Percentiles rank a stretch among this genome's conserved stretches.
Conservation (phyloP, 2,113 vertebrate species). For the Phocoena sinus region DNA sequence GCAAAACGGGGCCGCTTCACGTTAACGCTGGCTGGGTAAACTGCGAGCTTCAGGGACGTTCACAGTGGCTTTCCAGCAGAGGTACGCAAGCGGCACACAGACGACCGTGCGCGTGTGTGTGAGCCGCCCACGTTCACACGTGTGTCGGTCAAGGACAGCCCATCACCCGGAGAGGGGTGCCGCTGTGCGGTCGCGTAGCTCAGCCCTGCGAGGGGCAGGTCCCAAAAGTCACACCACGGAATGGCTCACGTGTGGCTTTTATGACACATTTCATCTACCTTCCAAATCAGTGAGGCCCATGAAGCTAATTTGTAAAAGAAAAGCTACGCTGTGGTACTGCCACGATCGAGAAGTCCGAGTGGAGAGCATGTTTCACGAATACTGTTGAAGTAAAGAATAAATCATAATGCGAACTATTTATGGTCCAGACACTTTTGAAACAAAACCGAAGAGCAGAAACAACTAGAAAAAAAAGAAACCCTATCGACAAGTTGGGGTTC, state of each 20-base stretch:
- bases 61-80: rapidly evolving
- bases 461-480: neutral
- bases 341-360: conserved; percentile 2
- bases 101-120: rapidly evolving
- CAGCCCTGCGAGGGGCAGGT: rapidly evolving
- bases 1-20: neutral
- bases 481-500: too few relatives aligned
- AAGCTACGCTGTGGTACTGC: conserved; percentile 53
- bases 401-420: conserved; percentile 30
- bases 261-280: conserved; percentile 58
- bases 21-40: rapidly evolving
- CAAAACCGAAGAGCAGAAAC: neutral
- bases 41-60: rapidly evolving
- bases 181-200: rapidly evolving
- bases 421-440: neutral
- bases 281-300: conserved; percentile 61
- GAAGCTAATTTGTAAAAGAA: conserved; percentile 54
- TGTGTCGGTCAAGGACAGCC: rapidly evolving
- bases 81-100: rapidly evolving
- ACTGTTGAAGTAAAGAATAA: neutral
- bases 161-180: rapidly evolving
- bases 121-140: neutral
- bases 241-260: conserved; percentile 54
- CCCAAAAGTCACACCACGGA: conserved; percentile 48
- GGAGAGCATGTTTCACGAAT: conserved; percentile 21